Base-by-base conservation (phyloP, 2,888 invertebrate genomes). In the Cheilosia soror region DNA sequence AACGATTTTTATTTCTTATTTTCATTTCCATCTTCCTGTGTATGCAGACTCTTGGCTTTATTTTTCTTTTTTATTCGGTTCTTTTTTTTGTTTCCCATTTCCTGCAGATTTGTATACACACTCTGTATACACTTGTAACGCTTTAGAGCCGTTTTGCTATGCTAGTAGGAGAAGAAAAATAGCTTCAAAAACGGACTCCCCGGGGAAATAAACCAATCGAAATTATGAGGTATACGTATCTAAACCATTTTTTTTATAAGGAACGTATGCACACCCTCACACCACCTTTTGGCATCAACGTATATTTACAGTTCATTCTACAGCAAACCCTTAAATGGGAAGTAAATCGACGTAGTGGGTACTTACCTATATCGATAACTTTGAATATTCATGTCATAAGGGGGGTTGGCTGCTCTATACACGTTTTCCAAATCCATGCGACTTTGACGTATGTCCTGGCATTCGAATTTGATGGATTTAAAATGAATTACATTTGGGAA, bases 151-250 rank as follows among this genome's bases (percentile, higher is more conserved):
- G 51, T 66, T 73, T 66, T 33, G n/a, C 33, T 20, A 47, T 44
- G n/a, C n/a, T n/a, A 31, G 31, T 25, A 20, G 40, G 15, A 51
- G 25, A 42, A 68, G 25, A 58, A 62, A 49, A 65, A 11, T 20
- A 49, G 51, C 80, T 76, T 80, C 75, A 76, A 80, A 51, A 84
- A 80, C 71, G 65, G 66, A 76, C 66, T 85, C 85, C 85, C 81
- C 31, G 53, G 85, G 85, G 85, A 85, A 85, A 85, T 85, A 85
- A 85, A 62, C 85, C 85, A 85, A 85, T 85, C 85, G 85, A 81
- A 85, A 85, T 85, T 85, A 85, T 85, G 81, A 85, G 81, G 49
- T 81, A 68, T 76, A 51, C 53, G 63, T 81, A 68, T 69, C 66
- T 62, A 73, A 78, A 66, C 55, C 58, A 60, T 53, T 42, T 62